A percentile compares a stretch with the other conserved stretches of the same genome.
These are phyloP conservation scores for Tenthredo amoena DNA, from an alignment of 2,888 invertebrate genomes.

Conservation along the genomic window DNA sequence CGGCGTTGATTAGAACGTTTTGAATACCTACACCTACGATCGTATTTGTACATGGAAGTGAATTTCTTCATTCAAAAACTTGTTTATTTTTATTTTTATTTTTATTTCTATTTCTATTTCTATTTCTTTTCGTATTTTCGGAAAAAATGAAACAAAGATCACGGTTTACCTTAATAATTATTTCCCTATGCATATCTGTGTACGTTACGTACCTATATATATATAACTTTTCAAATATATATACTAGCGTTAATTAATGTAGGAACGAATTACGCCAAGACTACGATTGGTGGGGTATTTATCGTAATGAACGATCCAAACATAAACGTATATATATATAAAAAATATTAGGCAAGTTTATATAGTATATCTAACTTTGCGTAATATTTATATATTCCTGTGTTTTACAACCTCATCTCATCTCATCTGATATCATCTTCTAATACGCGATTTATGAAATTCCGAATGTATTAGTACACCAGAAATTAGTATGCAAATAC, in stretches of 20 bases:
- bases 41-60: neutral
- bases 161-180: neutral
- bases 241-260: too few species aligned
- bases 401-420: neutral
- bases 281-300: too few species aligned
- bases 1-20: constrained; percentile 12
- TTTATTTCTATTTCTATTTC: too few species aligned
- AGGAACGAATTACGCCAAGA: too few species aligned
- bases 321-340: neutral
- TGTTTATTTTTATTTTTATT: neutral
- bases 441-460: constrained; percentile 13
- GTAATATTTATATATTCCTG: neutral
- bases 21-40: neutral
- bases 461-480: neutral
- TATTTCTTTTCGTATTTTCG: neutral
- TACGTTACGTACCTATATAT: neutral
- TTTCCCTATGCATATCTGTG: neutral
- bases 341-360: neutral
- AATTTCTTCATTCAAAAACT: neutral
- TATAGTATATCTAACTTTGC: neutral
- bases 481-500: neutral
- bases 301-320: too few species aligned
- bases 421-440: neutral
- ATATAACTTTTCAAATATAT: too few species aligned
- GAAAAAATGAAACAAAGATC: neutral